These are phyloP conservation scores for Diceros bicornis DNA, from an alignment of 2,797 vertebrate genomes.

Conservation along the genomic window DNA sequence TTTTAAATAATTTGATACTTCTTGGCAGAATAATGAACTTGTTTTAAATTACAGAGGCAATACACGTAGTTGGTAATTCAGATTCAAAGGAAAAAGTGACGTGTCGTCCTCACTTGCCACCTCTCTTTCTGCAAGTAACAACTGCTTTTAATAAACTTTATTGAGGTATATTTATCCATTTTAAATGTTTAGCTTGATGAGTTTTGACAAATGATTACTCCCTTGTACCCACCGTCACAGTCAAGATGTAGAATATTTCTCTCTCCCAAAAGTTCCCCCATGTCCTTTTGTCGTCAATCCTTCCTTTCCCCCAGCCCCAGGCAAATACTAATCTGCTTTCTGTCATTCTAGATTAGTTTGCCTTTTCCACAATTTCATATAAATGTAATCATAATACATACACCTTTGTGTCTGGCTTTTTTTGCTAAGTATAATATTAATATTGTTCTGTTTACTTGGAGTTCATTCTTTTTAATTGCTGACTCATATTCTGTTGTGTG, in stretches of 20 bases:
- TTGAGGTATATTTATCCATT: not conserved
- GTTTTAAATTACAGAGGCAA: not conserved
- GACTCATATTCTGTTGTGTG: not conserved
- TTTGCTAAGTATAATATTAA: not conserved
- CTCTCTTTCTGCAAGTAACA: not conserved
- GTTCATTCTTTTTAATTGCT: slow-evolving; percentile 17
- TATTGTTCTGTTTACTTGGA: not conserved
- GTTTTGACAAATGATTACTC: not conserved
- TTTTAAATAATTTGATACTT: slow-evolving; percentile 24
- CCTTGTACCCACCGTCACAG: not conserved
- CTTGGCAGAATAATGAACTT: not conserved
- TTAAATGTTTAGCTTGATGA: slow-evolving; percentile 16
- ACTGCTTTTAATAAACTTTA: not conserved
- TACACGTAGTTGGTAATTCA: not conserved
- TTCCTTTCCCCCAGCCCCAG: not conserved
- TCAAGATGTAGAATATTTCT: slow-evolving; percentile 29
- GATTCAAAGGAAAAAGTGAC: not conserved
- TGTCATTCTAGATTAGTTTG: not conserved
- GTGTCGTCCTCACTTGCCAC: not conserved
- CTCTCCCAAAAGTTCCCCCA: not conserved
- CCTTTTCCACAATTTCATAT: not conserved
- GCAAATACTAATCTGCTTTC: slow-evolving; percentile 1
- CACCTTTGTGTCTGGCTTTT: not conserved
- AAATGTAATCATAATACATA: not conserved
- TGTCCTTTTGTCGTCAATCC: not conserved